phyloP scores from a whole-genome alignment of 2,888 invertebrate species.

The Leistus spinibarbis region DNA sequence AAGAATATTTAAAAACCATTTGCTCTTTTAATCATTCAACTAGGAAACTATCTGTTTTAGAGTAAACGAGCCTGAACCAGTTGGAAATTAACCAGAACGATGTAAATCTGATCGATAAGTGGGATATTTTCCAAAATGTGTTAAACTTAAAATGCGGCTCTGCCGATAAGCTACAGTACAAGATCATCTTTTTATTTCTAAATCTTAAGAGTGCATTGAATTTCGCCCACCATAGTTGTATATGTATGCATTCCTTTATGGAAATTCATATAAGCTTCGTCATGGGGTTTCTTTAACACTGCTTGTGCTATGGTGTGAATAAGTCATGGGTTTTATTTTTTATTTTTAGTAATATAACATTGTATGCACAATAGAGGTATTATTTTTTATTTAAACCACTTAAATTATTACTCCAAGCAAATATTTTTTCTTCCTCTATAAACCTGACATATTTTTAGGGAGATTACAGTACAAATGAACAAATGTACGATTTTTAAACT shows the following conservation, averaged over 20 bases:
- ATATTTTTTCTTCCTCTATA: no score
- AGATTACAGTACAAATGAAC: no score
- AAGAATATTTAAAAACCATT: neutral
- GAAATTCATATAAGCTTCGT: conserved; percentile 28
- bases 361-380: neutral
- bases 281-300: conserved; percentile 1
- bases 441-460: no score
- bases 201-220: conserved; percentile 10
- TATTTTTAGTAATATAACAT: neutral
- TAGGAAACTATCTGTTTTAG: no score
- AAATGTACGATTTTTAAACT: neutral
- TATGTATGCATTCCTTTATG: conserved; percentile 23
- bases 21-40: neutral
- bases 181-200: conserved; percentile 25
- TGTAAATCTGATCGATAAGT: no score
- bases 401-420: neutral
- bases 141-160: neutral
- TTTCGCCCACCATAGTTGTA: conserved; percentile 29
- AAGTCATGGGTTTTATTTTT: neutral
- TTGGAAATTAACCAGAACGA: no score
- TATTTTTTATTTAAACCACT: neutral
- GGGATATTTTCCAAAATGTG: neutral
- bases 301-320: neutral
- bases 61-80: no score
- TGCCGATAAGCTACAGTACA: neutral